Percentiles rank a stretch among this genome's conserved stretches.
phyloP scores from a whole-genome alignment of 2,888 invertebrate genomes.

The Nasonia oneida region DNA sequence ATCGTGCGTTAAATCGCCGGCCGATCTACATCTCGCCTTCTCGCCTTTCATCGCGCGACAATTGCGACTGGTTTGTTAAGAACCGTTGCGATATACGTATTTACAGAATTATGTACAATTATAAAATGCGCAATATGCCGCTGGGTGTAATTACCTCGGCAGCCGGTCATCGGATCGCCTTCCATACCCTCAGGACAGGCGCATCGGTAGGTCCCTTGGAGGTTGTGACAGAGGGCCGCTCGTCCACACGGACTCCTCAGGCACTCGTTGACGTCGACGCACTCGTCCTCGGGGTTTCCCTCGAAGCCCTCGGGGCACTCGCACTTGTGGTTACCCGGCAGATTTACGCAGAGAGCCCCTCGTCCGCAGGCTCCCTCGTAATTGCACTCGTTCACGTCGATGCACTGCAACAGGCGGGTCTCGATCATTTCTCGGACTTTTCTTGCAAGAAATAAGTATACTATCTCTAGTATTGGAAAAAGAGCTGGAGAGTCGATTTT shows the following conservation, averaged over 20 bases:
- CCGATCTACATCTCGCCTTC: no score
- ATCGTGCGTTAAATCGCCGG: no score
- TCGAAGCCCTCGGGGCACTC: conserved; percentile 91
- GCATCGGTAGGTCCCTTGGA: conserved; percentile 89
- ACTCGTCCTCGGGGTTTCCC: conserved; percentile 89
- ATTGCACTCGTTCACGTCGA: conserved; percentile 92
- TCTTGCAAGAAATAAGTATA: no score
- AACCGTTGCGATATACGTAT: conserved; percentile 7
- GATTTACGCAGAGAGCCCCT: conserved; percentile 89
- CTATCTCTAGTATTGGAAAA: no score
- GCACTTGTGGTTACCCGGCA: conserved; percentile 90
- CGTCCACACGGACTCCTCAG: conserved; percentile 86
- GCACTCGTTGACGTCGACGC: conserved; percentile 89
- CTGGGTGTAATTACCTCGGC: conserved; percentile 83
- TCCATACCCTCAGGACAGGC: conserved; percentile 90
- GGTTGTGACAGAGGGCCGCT: conserved; percentile 89
- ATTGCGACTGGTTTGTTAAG: background rate
- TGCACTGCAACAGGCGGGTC: conserved; percentile 81
- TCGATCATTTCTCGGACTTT: background rate
- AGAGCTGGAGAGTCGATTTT: background rate
- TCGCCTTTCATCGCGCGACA: background rate
- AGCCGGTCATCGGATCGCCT: conserved; percentile 88
- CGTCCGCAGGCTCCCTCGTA: conserved; percentile 87
- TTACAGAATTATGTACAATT: conserved; percentile 23
- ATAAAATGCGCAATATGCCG: background rate